A percentile compares a stretch with the other conserved stretches of the same genome.
Evolutionary conservation across 2,888 invertebrate species (phyloP).

Genomic region (Rhopalosiphum nymphaeae): DNA sequence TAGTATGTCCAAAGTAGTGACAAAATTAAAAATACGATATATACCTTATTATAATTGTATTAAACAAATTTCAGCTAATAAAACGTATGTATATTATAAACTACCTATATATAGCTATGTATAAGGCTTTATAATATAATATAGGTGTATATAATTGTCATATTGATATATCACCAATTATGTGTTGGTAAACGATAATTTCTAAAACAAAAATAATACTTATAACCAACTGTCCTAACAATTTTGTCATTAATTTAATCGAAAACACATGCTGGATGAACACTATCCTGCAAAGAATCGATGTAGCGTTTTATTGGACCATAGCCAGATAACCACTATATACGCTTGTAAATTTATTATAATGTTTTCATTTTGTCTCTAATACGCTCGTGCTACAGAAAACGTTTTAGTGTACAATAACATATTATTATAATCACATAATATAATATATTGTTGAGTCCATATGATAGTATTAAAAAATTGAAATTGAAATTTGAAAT

Average conservation of each 20-base stretch:
- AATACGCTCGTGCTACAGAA: background rate
- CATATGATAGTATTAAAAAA: background rate
- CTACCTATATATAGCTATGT: background rate
- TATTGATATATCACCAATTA: slow-evolving; percentile 6
- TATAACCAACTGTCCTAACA: background rate
- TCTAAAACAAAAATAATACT: background rate
- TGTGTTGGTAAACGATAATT: background rate
- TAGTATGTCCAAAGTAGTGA: background rate
- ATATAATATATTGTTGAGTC: slow-evolving; percentile 13
- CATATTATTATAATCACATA: background rate
- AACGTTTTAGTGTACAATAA: slow-evolving; percentile 8
- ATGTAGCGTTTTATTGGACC: slow-evolving; percentile 31
- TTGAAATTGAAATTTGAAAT: background rate
- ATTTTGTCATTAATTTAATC: slow-evolving; percentile 43
- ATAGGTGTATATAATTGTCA: background rate
- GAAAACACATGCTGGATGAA: slow-evolving; percentile 1
- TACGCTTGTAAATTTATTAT: background rate
- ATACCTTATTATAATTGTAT: background rate
- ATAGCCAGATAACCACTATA: slow-evolving; percentile 18
- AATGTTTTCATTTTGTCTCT: slow-evolving; percentile 27
- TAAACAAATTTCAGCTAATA: background rate
- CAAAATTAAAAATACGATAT: background rate
- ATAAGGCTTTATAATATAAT: background rate
- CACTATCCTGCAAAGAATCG: background rate
- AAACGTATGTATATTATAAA: background rate